A percentile compares a stretch with the other conserved stretches of the same genome.
Conservation (phyloP, 2,113 vertebrate species). For the Picathartes gymnocephalus region DNA sequence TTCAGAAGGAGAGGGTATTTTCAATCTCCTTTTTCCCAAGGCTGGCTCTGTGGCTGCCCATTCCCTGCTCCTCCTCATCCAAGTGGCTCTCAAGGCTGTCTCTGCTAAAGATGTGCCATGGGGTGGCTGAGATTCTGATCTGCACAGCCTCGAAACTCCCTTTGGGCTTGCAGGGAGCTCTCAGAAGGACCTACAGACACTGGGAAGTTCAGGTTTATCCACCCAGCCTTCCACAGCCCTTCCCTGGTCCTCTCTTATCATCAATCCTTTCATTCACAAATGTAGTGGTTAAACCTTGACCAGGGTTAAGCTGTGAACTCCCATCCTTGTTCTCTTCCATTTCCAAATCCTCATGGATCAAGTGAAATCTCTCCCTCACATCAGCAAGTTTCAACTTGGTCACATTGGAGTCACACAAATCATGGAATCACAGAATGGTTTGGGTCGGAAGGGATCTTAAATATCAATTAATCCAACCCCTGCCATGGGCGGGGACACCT, state of each 20-base stretch:
- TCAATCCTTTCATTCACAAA: neutral
- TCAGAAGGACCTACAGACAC: neutral
- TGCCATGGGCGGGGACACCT: neutral
- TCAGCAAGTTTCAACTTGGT: neutral
- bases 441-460: neutral
- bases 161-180: neutral
- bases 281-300: neutral
- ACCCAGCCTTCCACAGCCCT: neutral
- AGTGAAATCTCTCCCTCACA: neutral
- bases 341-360: neutral
- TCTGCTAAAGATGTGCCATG: rapidly evolving
- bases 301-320: neutral
- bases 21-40: neutral
- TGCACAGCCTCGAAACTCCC: neutral
- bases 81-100: neutral
- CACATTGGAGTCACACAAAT: neutral
- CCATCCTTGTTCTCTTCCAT: neutral
- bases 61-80: neutral
- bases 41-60: neutral
- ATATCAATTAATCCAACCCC: neutral
- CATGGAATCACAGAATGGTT: neutral
- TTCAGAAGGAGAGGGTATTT: neutral
- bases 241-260: neutral
- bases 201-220: neutral
- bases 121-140: neutral